A percentile compares a stretch with the other conserved stretches of the same genome.
Conservation (phyloP, 2,113 vertebrate species). For the Nansenia antarctica region DNA sequence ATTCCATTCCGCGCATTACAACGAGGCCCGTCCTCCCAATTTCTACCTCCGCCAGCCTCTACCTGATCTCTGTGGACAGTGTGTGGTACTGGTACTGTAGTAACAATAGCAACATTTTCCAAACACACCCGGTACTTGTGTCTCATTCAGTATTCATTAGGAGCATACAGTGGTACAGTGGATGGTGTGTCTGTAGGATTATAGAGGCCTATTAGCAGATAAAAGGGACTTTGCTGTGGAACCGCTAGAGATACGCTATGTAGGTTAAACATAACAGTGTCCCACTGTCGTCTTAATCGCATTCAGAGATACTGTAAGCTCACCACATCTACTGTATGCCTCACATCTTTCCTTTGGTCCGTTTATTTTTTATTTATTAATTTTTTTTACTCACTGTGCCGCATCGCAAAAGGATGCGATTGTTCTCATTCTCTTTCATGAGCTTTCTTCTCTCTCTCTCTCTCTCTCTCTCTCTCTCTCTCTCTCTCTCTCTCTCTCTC, state of each 20-base stretch:
- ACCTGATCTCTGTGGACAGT: too few relatives aligned
- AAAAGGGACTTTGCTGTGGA: conserved; percentile 57
- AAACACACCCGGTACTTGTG: too few relatives aligned
- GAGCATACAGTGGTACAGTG: conserved; percentile 24
- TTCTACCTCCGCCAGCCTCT: too few relatives aligned
- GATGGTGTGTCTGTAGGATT: conserved; percentile 61
- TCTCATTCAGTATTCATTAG: conserved; percentile 51
- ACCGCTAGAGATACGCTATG: conserved; percentile 51
- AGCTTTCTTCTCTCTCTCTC: neutral
- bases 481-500: neutral
- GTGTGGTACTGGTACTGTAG: too few relatives aligned
- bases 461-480: neutral
- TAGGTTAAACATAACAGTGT: conserved; percentile 56
- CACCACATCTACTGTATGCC: neutral
- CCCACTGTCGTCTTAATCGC: conserved; percentile 46
- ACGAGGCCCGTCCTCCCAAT: too few relatives aligned
- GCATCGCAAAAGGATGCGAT: too few relatives aligned
- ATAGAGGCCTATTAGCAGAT: conserved; percentile 65
- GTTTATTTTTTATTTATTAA: too few relatives aligned
- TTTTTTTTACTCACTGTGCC: neutral
- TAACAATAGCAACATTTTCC: too few relatives aligned
- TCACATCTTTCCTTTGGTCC: conserved; percentile 7
- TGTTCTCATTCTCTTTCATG: neutral
- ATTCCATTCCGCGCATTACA: too few relatives aligned
- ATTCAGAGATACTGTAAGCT: conserved; percentile 38